Base-by-base conservation (phyloP, 2,113 vertebrate species). In the Salvelinus sp. region DNA sequence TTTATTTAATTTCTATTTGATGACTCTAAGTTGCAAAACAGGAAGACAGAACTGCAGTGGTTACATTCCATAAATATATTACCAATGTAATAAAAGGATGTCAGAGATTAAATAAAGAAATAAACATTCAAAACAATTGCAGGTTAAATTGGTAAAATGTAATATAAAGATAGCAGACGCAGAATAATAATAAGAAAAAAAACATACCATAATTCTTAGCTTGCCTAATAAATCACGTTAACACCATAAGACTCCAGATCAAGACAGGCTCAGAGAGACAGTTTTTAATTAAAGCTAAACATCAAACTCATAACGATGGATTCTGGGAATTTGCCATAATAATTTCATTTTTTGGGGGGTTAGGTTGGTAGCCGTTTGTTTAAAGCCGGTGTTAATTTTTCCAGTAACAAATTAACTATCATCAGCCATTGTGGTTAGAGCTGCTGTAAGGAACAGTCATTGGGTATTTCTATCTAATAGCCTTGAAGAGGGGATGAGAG, bases 271-370 rank as follows among this genome's bases (percentile, higher is more conserved):
- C 81, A 69, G 81, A 82, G 78, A 86, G 90, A 90, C 86, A 90
- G 87, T 90, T 93, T 93, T 92, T 93, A 92, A 92, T 93, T 93
- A 91, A 88, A 89, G 90, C 84, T 92, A 90, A 87, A 91, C 91
- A 91, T 91, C 84, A 84, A 87, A 91, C 89, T 87, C 84, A 76
- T 80, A 84, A n/a, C 71, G 85, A 18, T 54, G 50, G 85, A 89
- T 91, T 91, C 90, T 76, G 82, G 88, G 89, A 91, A 81, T 72
- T 82, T 66, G 86, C 79, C n/a, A 82, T 92, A 92, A 91, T 92
- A 74, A 89, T 86, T 85, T 86, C 83, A 85, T 77, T 82, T 73
- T 78, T 75, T 18, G 66, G 73, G 50, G 23, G 33, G 69, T 80
- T 18, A 27, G 64, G 69, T 80, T 18, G 65, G 64, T 66, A 30